Evolutionary conservation across 2,888 invertebrate species (phyloP), one percentile per base, ranked within the genome.

Genomic region (Trachelus tabidus): DNA sequence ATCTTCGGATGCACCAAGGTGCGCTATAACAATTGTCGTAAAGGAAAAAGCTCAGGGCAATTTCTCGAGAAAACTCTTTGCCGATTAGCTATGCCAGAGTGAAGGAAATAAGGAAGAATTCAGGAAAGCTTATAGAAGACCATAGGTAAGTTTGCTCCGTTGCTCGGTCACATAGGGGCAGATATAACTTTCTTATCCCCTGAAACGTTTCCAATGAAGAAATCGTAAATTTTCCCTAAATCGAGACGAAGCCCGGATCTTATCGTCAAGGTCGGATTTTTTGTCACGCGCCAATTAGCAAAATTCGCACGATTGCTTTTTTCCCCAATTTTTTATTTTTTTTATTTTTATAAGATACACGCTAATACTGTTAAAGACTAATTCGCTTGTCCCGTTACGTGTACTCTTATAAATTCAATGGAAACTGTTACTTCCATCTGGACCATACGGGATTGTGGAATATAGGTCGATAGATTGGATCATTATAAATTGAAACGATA

Each of bases 11-110:
- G 30, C 33, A 33, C 31, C 30, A 37, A 12, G 74, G 77, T 35
- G 79, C 75, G 79, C 76, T 83, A 56, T 56, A 84, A 84, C 83
- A 82, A 85, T 86, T 85, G 84, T 81, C 85, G 81, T 83, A 81
- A 84, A 87, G 81, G 79, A 73, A 34, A 69, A 34, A 69, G 80
- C 82, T 79, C 80, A 74, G 79, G 79, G 82, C 82, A 81, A 84
- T 85, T 84, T 82, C 82, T 81, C 81, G 82, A 80, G 74, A 35
- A 35, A 35, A 35, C 74, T 31, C 30, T 74, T 34, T 34, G 34
- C 74, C 74, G 78, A 80, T 82, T 82, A 82, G 81, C 77, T 76
- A 76, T 82, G 79, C 76, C 78, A 33, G 56, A 56, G 56, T 56
- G 9, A 23, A 56, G 23, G 56, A 56, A 23, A 23, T 23, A 56